Evolutionary conservation across 2,113 vertebrate genomes (phyloP).

Genomic region (Protobothrops mucrosquamatus): DNA sequence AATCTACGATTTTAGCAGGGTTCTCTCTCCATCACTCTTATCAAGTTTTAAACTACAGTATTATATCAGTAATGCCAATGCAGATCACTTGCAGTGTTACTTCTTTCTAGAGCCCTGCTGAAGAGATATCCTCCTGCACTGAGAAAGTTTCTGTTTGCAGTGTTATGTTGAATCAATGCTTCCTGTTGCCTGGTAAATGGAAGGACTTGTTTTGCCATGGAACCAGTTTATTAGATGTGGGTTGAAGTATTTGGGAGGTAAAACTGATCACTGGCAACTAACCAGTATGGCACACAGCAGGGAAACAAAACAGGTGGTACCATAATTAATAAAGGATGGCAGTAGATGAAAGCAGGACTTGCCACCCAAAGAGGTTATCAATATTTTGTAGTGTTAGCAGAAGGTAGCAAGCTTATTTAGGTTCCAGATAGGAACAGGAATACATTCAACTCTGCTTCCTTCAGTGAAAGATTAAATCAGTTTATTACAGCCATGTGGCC

Average conservation of each 20-base stretch:
- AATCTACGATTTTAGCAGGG: background rate
- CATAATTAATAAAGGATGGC: background rate
- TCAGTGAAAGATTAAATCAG: background rate
- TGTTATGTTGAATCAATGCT: conserved; percentile 54
- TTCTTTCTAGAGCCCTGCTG: conserved; percentile 27
- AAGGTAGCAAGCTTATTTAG: background rate
- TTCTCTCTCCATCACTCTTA: background rate
- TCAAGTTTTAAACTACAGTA: background rate
- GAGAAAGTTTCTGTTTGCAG: conserved; percentile 42
- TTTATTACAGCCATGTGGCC: no score
- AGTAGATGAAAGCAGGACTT: background rate
- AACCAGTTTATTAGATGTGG: conserved; percentile 36
- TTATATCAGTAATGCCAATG: background rate
- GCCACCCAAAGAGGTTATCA: background rate
- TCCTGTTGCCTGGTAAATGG: conserved; percentile 39
- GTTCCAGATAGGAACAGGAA: background rate
- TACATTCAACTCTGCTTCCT: background rate
- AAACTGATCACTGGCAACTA: conserved; percentile 16
- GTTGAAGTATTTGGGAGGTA: conserved; percentile 25
- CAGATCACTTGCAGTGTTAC: conserved; percentile 4
- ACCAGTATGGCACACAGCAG: background rate
- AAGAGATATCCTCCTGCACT: conserved; percentile 14
- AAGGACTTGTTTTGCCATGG: conserved; percentile 32
- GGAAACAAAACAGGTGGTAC: background rate
- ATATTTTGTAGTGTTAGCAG: background rate